Conservation (phyloP, 35 echinoderm and acorn worm species). For the Apostichopus parvimensis region DNA sequence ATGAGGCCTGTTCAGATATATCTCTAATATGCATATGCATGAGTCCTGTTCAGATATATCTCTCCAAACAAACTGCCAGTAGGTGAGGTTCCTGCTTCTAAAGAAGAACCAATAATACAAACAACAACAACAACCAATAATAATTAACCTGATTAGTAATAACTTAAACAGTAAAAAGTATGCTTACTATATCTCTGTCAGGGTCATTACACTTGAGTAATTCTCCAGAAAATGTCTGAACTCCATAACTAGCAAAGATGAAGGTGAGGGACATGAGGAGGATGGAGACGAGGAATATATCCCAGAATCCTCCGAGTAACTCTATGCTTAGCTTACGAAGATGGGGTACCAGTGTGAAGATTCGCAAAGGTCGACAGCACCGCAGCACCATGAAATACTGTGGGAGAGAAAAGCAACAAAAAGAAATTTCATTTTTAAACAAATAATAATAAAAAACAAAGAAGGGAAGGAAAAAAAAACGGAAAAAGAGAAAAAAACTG, state of each 20-base stretch:
- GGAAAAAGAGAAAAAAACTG: no score
- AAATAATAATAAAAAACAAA: no score
- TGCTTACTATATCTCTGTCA: conserved; percentile 33
- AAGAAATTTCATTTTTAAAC: neutral
- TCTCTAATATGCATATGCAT: no score
- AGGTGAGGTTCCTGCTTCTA: neutral
- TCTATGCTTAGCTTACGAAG: conserved; percentile 87
- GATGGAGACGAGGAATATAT: conserved; percentile 92
- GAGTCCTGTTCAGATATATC: neutral
- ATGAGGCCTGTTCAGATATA: no score
- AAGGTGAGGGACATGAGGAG: conserved; percentile 84
- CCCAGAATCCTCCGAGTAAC: conserved; percentile 81
- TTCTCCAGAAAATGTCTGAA: conserved; percentile 81
- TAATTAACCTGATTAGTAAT: neutral
- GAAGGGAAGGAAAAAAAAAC: no score
- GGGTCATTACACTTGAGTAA: conserved; percentile 86
- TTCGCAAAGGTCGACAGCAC: conserved; percentile 90
- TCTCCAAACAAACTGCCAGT: neutral
- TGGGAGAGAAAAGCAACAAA: neutral
- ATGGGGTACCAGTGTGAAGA: conserved; percentile 92
- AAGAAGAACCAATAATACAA: no score
- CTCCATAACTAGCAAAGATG: conserved; percentile 97
- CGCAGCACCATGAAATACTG: conserved; percentile 87
- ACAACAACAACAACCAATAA: neutral
- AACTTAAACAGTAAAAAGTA: neutral